phyloP scores from a whole-genome alignment of 2,888 invertebrate species.

The Campoletis raptor region DNA sequence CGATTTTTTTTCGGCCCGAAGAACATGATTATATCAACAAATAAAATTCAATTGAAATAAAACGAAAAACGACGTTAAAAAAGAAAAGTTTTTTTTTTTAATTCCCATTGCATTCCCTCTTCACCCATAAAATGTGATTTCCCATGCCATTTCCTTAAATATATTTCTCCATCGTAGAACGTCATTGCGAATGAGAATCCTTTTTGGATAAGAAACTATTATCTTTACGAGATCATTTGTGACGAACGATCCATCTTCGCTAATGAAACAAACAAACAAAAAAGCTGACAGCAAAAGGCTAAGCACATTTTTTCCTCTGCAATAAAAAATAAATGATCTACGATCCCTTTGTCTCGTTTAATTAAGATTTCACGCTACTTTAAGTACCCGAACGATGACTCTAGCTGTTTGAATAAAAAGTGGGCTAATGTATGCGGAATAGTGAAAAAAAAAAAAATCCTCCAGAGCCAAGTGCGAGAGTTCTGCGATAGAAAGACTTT shows the following conservation, averaged over 20 bases:
- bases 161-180: neutral
- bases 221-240: neutral
- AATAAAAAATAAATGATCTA: constrained; percentile 2
- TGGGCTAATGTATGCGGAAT: neutral
- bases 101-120: neutral
- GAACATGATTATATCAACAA: neutral
- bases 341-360: neutral
- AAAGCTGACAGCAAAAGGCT: neutral
- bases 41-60: neutral
- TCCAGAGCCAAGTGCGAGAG: neutral
- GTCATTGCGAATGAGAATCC: neutral
- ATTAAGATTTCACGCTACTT: constrained; percentile 3
- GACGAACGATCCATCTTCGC: neutral
- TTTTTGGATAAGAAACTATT: neutral
- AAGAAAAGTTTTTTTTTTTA: neutral
- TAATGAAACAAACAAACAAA: neutral
- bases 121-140: neutral
- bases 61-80: too few relatives aligned
- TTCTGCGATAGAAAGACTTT: neutral
- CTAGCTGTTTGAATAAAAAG: neutral
- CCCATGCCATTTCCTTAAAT: neutral
- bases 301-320: neutral
- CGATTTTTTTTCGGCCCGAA: neutral
- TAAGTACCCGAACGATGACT: neutral
- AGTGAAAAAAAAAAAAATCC: neutral